Base-by-base conservation (phyloP, 2,797 vertebrate species). In the Martes flavigula region DNA sequence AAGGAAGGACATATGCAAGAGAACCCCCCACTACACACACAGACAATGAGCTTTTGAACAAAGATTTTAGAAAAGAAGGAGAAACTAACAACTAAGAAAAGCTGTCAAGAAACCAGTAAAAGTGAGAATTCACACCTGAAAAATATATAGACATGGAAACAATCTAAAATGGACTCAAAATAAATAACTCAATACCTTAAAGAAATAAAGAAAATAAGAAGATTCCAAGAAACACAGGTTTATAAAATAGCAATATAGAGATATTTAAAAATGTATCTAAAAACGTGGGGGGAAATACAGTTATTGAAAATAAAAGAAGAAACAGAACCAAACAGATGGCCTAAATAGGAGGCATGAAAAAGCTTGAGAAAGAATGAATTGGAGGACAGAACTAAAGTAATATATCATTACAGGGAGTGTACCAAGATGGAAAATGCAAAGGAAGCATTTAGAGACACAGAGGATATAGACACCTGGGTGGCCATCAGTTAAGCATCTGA, bases 21-120 rank as follows among this genome's bases (percentile, higher is more conserved):
- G 32, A 87, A 88, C 91, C 12, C 12, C 7, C 30, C 25, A 17
- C 7, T 17, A 30, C 20, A 35, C 66, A 35, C 9, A 43, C 4
- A 3, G n/a, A 82, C 54, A 86, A 88, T 86, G 46, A 95, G 20
- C 2, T 62, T 79, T 91, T 68, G 91, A 87, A 92, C 25, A 92
- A 91, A 87, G 92, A 15, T 48, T 91, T 87, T 62, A 97, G 48
- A 83, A 97, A 96, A 85, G 23, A 46, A 79, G 75, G 30, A 56
- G 51, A 87, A 94, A 78, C 54, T 84, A 32, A 79, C 51, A 91
- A 68, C 35, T 51, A 93, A 95, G 46, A 90, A 94, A 94, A 72
- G 4, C 38, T 88, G 6, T 93, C 12, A 91, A 87, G n/a, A 88
- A 89, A 81, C 25, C 30, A 90, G 38, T 9, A 43, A 64, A 62